Conservation (phyloP, 2,797 vertebrate genomes). For the Coranthus polyacanthus region DNA sequence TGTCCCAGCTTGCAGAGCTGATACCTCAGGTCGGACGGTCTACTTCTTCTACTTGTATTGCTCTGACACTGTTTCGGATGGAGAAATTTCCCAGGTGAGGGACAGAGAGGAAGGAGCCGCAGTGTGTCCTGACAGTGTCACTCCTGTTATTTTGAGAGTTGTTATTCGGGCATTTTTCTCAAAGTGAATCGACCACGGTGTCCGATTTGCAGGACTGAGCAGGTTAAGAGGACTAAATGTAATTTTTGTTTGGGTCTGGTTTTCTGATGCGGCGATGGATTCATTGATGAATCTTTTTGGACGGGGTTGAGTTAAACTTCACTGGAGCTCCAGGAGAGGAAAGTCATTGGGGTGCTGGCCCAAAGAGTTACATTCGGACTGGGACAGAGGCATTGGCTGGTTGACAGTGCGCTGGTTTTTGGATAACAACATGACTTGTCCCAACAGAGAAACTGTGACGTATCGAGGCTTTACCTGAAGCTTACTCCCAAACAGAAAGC, state of each 20-base stretch:
- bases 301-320: constrained; percentile 64
- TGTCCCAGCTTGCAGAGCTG: constrained; percentile 63
- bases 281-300: constrained; percentile 12
- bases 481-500: too few species aligned
- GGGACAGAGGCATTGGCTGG: constrained; percentile 30
- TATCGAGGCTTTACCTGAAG: constrained; percentile 52
- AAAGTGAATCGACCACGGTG: constrained; percentile 2
- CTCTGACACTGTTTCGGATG: constrained; percentile 39
- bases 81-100: constrained; percentile 61
- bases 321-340: constrained; percentile 21
- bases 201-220: constrained; percentile 31
- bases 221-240: constrained; percentile 31
- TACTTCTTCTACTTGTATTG: constrained; percentile 52
- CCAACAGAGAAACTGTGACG: constrained; percentile 30
- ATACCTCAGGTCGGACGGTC: constrained; percentile 70
- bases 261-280: constrained; percentile 19
- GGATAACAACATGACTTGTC: constrained; percentile 49
- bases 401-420: constrained; percentile 20
- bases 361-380: constrained; percentile 4
- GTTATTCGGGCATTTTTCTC: constrained; percentile 22
- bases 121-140: constrained; percentile 27
- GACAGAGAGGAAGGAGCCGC: constrained; percentile 34
- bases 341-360: neutral
- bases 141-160: constrained; percentile 43
- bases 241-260: constrained; percentile 19